Evolutionary conservation across 2,113 vertebrate species (phyloP).

Genomic region (Picathartes gymnocephalus): DNA sequence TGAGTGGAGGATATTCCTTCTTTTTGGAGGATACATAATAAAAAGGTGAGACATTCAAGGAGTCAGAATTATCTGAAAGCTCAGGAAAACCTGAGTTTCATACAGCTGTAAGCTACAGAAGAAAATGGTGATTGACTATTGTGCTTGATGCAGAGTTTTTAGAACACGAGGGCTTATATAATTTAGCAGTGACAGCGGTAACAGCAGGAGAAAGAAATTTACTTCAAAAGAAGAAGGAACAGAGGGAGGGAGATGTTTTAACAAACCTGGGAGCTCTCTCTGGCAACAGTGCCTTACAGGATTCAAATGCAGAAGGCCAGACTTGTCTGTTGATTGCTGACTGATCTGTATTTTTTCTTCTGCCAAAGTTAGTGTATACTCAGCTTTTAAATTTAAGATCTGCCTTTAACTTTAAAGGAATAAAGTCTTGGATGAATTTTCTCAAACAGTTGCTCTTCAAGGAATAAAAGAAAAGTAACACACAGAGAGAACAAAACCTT

Average conservation of each 20-base stretch:
- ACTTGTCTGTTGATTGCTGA: slow-evolving; percentile 51
- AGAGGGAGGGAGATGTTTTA: slow-evolving; percentile 12
- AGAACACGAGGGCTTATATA: slow-evolving; percentile 17
- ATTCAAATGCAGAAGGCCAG: slow-evolving; percentile 16
- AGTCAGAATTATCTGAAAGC: not conserved
- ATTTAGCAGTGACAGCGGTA: slow-evolving; percentile 42
- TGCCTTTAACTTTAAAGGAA: slow-evolving; percentile 21
- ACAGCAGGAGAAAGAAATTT: not conserved
- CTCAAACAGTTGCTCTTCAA: not conserved
- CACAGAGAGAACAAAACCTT: not conserved
- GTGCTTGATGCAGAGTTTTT: slow-evolving; percentile 13
- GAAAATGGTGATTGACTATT: not conserved
- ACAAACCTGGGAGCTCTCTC: not conserved
- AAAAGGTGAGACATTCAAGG: not conserved
- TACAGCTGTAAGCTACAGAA: not conserved
- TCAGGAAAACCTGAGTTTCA: not conserved
- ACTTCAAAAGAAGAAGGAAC: slow-evolving; percentile 43
- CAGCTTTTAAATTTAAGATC: slow-evolving; percentile 18
- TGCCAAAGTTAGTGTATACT: slow-evolving; percentile 14
- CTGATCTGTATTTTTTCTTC: slow-evolving; percentile 32
- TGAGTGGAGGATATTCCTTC: not conserved
- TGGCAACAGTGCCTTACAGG: not conserved
- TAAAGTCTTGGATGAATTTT: not conserved
- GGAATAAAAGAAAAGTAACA: not conserved
- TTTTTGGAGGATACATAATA: not conserved